Conservation (phyloP, 2,797 vertebrate genomes). For the Cuculus canorus region DNA sequence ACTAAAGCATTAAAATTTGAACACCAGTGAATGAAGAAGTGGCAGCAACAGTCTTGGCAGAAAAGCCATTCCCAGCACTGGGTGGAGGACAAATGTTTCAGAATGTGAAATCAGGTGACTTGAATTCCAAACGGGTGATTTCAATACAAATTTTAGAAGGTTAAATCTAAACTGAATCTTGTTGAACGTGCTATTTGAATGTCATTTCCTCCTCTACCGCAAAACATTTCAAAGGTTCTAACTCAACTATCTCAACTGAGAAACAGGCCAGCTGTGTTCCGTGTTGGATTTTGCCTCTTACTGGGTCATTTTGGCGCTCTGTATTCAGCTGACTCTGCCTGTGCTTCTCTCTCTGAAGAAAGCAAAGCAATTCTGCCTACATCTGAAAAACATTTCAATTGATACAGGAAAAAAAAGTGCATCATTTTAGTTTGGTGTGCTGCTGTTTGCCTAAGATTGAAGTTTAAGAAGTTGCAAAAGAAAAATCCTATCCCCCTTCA, state of each 20-base stretch:
- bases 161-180: constrained; percentile 18
- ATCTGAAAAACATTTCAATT: background rate
- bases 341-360: background rate
- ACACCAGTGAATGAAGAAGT: background rate
- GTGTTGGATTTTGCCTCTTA: background rate
- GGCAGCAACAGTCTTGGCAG: background rate
- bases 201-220: background rate
- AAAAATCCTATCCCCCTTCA: background rate
- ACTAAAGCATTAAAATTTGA: constrained; percentile 52
- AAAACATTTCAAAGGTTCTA: background rate
- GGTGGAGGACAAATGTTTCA: background rate
- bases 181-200: background rate
- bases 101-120: constrained; percentile 11
- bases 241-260: background rate
- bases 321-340: background rate
- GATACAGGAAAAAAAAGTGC: background rate
- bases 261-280: background rate
- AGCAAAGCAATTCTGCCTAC: background rate
- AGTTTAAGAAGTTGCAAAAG: background rate
- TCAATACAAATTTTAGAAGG: background rate
- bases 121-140: background rate
- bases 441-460: background rate
- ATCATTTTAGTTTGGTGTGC: background rate
- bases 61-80: constrained; percentile 16
- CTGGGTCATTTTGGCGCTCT: background rate